Percentiles rank a stretch among this genome's conserved stretches.
Conservation (phyloP, 2,888 invertebrate species). For the Pristionchus maxplancki region DNA sequence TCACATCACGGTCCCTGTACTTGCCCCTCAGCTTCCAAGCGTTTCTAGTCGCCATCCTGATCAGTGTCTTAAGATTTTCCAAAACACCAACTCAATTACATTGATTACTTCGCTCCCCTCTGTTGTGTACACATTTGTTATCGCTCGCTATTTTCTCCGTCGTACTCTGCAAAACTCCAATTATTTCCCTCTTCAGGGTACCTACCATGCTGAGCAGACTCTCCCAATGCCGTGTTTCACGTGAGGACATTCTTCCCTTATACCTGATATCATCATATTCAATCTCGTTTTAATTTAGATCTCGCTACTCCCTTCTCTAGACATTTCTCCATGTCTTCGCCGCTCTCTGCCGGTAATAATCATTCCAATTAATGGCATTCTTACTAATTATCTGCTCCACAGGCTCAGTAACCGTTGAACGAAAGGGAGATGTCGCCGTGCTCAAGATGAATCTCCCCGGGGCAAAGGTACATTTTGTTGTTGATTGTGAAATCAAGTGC, state of each 20-base stretch:
- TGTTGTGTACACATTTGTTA: background rate
- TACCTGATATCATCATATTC: background rate
- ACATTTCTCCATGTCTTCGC: conserved; percentile 38
- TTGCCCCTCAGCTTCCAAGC: background rate
- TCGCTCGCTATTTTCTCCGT: background rate
- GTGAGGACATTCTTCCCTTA: background rate
- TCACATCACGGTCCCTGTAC: conserved; percentile 16
- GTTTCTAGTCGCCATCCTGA: background rate
- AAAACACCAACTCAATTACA: background rate
- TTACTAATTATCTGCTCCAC: background rate
- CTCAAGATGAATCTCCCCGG: conserved; percentile 74
- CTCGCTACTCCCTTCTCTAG: conserved; percentile 43
- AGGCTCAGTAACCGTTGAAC: conserved; percentile 61
- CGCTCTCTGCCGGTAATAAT: conserved; percentile 42
- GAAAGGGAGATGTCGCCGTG: conserved; percentile 69
- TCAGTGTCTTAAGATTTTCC: background rate
- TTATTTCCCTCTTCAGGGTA: background rate
- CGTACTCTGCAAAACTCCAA: background rate
- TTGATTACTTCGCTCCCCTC: conserved; percentile 3
- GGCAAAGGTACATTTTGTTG: conserved; percentile 62
- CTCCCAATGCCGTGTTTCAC: conserved; percentile 43
- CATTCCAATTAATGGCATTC: background rate
- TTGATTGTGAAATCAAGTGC: background rate
- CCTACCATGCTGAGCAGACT: conserved; percentile 42
- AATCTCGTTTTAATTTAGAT: background rate